These are phyloP conservation scores for Cyanoderma ruficeps DNA, from an alignment of 2,113 vertebrate genomes.

Conservation along the genomic window DNA sequence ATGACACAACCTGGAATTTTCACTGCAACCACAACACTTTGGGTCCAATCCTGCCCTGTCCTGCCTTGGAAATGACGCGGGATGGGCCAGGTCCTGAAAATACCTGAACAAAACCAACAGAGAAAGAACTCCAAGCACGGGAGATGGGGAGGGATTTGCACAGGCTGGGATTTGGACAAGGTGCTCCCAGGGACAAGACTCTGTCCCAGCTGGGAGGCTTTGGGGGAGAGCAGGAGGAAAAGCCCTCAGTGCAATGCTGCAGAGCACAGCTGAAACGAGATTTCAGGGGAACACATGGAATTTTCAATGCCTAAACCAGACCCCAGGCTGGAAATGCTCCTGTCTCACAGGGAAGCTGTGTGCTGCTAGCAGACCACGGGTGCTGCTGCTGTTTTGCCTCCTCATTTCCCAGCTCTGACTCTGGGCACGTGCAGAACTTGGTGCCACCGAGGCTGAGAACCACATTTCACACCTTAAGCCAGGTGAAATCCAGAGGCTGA, in stretches of 20 bases:
- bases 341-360: no score
- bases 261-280: fast-evolving
- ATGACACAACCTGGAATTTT: not conserved
- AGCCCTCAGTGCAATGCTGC: fast-evolving
- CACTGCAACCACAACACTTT: not conserved
- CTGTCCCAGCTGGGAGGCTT: not conserved
- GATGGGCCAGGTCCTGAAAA: not conserved
- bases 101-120: not conserved
- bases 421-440: not conserved
- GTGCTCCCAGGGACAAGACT: not conserved
- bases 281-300: not conserved
- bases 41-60: not conserved
- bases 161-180: not conserved
- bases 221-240: no score
- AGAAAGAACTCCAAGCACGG: not conserved
- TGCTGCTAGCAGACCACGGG: not conserved
- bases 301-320: not conserved
- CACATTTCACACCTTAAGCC: not conserved
- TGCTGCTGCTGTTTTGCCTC: not conserved
- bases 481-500: not conserved
- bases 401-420: not conserved
- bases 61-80: not conserved
- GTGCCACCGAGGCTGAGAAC: not conserved
- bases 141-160: fast-evolving
- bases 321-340: not conserved